These are phyloP conservation scores for Mormyrus lacerda DNA, from an alignment of 2,113 vertebrate genomes.

Conservation along the genomic window DNA sequence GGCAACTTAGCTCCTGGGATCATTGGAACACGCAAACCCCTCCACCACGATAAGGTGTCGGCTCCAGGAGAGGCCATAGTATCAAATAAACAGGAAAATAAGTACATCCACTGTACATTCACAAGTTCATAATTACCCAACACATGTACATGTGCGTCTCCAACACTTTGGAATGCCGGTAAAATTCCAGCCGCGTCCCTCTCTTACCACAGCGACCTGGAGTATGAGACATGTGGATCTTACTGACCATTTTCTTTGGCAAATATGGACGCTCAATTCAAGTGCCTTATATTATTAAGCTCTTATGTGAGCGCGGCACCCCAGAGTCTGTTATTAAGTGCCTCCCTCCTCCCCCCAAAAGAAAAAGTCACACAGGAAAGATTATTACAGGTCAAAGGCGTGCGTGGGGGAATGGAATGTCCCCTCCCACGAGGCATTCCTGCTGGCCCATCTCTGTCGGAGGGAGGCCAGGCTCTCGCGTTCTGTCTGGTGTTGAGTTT, in stretches of 20 bases:
- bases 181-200: not conserved
- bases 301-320: conserved; percentile 10
- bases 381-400: conserved; percentile 20
- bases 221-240: not conserved
- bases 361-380: conserved; percentile 2
- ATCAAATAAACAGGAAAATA: not conserved
- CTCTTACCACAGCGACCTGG: not conserved
- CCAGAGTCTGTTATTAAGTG: not conserved
- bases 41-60: too few relatives aligned
- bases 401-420: conserved; percentile 17
- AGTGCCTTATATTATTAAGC: not conserved
- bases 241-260: not conserved
- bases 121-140: not conserved
- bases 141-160: not conserved
- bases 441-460: not conserved
- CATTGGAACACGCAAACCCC: too few relatives aligned
- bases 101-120: not conserved
- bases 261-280: not conserved
- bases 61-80: too few relatives aligned
- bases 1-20: too few relatives aligned
- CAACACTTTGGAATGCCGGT: not conserved
- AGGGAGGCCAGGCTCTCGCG: not conserved
- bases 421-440: not conserved
- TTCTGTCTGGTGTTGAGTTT: conserved; percentile 38
- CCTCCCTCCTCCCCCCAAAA: not conserved